Percentiles rank a stretch among this genome's conserved stretches.
These are phyloP conservation scores for Brachionus asplanchnoidis DNA, from an alignment of 1,140 invertebrate genomes.

Conservation along the genomic window DNA sequence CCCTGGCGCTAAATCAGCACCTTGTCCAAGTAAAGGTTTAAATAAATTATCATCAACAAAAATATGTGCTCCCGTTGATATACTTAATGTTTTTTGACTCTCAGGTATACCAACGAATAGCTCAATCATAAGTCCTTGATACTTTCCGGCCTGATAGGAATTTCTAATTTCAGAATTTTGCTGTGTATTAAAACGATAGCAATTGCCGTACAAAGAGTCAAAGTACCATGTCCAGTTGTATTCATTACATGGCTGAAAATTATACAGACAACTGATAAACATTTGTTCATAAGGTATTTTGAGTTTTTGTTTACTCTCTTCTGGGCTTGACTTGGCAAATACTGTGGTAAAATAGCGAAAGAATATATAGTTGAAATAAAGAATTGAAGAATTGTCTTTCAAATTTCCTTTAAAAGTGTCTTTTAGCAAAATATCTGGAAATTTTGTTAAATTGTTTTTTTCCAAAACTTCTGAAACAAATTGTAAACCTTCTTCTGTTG, in stretches of 20 bases:
- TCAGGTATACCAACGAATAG: background rate
- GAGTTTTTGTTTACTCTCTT: background rate
- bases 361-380: background rate
- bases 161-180: background rate
- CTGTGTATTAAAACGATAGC: background rate
- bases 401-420: background rate
- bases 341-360: background rate
- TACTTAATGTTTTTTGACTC: background rate
- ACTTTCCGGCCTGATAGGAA: background rate
- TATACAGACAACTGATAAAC: constrained; percentile 24
- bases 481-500: background rate
- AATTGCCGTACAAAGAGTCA: background rate
- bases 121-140: background rate
- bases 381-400: background rate
- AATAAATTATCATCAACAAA: background rate
- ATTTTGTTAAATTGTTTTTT: background rate
- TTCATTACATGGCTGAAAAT: background rate
- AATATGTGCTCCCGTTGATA: background rate
- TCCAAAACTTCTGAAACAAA: background rate
- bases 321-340: background rate
- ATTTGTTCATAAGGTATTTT: background rate
- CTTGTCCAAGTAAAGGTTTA: background rate
- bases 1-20: background rate
- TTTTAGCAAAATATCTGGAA: background rate
- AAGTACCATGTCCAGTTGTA: background rate